Conservation (phyloP, 92 coral and sea anemone genomes). For the Zoanthus sociatus region DNA sequence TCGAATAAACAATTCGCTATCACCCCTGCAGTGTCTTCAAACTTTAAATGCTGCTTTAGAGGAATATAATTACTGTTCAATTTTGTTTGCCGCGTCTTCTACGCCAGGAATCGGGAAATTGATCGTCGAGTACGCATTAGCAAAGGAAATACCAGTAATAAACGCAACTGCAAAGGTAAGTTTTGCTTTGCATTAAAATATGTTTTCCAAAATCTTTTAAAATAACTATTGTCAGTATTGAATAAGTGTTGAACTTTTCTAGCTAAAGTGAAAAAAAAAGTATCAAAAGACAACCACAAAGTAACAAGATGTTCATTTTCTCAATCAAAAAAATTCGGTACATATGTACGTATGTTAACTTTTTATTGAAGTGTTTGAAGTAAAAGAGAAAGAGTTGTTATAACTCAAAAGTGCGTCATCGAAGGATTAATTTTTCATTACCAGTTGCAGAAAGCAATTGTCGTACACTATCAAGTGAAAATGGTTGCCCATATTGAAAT, state of each 20-base stretch:
- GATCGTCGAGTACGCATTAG: constrained; percentile 19
- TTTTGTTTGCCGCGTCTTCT: constrained; percentile 23
- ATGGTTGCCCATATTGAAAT: neutral
- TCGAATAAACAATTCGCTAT: constrained; percentile 37
- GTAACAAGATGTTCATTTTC: too few relatives aligned
- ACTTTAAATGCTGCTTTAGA: neutral
- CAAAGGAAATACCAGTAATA: constrained; percentile 14
- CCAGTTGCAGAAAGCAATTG: neutral
- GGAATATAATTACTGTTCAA: constrained; percentile 4
- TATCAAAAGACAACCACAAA: too few relatives aligned
- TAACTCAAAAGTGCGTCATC: too few relatives aligned
- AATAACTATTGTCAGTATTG: neutral
- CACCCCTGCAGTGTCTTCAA: constrained; percentile 24
- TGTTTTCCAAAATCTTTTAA: neutral
- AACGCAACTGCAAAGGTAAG: neutral
- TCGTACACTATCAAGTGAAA: neutral
- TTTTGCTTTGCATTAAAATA: neutral
- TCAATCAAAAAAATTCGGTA: too few relatives aligned
- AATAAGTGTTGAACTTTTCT: neutral
- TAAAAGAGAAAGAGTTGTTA: too few relatives aligned
- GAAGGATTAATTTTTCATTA: neutral
- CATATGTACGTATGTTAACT: too few relatives aligned
- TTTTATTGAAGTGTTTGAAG: too few relatives aligned
- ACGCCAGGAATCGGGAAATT: constrained; percentile 9
- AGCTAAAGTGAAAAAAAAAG: neutral